Conservation (phyloP, 2,113 vertebrate genomes). For the Orientallactaga bullata region DNA sequence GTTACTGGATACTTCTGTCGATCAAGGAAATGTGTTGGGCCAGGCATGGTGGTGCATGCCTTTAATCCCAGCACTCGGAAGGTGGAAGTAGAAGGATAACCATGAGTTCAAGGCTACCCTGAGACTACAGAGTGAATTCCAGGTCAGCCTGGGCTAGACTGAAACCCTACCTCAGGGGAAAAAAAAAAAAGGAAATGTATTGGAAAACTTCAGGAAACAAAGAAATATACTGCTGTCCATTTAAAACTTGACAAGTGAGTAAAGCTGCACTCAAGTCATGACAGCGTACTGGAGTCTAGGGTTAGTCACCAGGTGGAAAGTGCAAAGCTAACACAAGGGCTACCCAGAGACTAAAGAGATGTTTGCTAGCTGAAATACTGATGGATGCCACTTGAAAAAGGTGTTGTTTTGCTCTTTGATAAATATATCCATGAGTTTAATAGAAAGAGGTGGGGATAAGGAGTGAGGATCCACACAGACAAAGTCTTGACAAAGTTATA, state of each 20-base stretch:
- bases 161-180: no score
- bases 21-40: background rate
- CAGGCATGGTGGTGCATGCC: no score
- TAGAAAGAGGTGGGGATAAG: background rate
- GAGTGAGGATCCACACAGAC: background rate
- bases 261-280: background rate
- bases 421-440: background rate
- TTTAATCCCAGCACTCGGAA: no score
- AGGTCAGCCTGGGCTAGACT: no score
- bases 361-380: background rate
- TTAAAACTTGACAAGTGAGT: background rate
- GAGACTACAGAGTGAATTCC: no score
- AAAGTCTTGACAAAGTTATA: background rate
- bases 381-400: background rate
- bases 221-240: background rate
- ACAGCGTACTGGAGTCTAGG: background rate
- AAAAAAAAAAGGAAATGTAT: background rate
- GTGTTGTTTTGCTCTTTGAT: background rate
- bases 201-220: background rate
- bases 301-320: background rate
- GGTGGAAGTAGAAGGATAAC: no score
- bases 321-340: background rate
- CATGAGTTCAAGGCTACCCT: no score
- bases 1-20: background rate
- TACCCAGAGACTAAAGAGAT: background rate